Evolutionary conservation across 2,113 vertebrate genomes (phyloP).

Genomic region (Perca flavescens): DNA sequence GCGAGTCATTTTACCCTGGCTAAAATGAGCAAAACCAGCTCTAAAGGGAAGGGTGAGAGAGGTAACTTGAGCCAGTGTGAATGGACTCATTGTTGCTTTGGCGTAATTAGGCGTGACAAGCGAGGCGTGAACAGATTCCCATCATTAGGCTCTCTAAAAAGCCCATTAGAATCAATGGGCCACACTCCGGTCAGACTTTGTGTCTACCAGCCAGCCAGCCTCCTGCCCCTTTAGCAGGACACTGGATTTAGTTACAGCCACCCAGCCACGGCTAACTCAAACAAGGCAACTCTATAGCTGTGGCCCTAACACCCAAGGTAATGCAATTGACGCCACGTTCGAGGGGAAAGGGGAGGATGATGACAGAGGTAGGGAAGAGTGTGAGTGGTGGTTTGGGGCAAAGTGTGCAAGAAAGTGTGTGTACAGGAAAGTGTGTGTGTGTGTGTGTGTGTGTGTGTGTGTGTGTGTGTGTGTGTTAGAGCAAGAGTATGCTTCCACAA

Average conservation of each 20-base stretch:
- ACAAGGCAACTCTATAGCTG: constrained; percentile 80
- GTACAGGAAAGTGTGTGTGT: constrained; percentile 46
- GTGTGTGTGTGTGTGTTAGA: neutral
- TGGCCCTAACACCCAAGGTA: constrained; percentile 82
- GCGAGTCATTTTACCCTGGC: constrained; percentile 36
- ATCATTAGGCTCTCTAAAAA: constrained; percentile 90
- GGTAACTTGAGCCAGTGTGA: constrained; percentile 87
- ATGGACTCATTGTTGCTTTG: constrained; percentile 88
- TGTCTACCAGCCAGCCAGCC: constrained; percentile 84
- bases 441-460: constrained; percentile 43
- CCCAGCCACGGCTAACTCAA: constrained; percentile 74
- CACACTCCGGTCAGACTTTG: constrained; percentile 91
- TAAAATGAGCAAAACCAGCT: constrained; percentile 67
- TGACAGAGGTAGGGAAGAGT: constrained; percentile 52
- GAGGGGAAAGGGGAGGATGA: constrained; percentile 58
- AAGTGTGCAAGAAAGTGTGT: constrained; percentile 31
- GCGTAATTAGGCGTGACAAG: constrained; percentile 88
- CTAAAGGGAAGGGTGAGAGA: constrained; percentile 58
- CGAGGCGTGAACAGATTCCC: constrained; percentile 96
- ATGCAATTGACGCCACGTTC: constrained; percentile 89
- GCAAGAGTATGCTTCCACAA: constrained; percentile 40
- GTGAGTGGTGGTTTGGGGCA: constrained; percentile 40
- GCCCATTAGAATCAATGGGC: constrained; percentile 95
- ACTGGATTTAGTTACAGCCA: constrained; percentile 91
- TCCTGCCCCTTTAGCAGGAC: constrained; percentile 75